These are phyloP conservation scores for Chelonoidis abingdonii DNA, from an alignment of 2,113 vertebrate genomes.

Conservation along the genomic window DNA sequence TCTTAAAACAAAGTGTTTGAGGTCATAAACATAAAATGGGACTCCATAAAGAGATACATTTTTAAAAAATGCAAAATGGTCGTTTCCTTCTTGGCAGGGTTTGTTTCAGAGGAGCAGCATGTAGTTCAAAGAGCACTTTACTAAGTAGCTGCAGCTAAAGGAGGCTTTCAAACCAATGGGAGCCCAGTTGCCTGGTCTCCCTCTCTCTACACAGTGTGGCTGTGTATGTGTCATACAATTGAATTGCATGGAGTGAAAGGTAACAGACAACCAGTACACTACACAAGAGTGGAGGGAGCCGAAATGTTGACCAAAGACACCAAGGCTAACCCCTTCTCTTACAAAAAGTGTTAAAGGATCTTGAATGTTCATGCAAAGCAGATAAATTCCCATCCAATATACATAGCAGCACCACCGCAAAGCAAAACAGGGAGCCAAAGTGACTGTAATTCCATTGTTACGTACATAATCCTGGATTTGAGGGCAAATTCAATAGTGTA, in stretches of 20 bases:
- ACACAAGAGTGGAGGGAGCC: background rate
- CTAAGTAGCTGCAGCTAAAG: constrained; percentile 44
- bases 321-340: background rate
- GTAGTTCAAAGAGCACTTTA: constrained; percentile 37
- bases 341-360: background rate
- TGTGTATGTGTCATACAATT: constrained; percentile 15
- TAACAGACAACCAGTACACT: background rate
- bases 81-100: constrained; percentile 61
- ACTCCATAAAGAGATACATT: constrained; percentile 31
- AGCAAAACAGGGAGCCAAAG: background rate
- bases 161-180: constrained; percentile 49
- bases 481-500: background rate
- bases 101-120: constrained; percentile 36
- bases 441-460: background rate
- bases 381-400: background rate
- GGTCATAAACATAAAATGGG: constrained; percentile 64
- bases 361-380: background rate
- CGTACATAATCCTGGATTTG: background rate
- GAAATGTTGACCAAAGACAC: background rate
- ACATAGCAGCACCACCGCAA: background rate
- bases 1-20: constrained; percentile 64
- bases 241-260: constrained; percentile 36
- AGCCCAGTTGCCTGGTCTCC: constrained; percentile 7
- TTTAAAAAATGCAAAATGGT: constrained; percentile 60
- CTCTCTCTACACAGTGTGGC: background rate